These are phyloP conservation scores for Drosophila meridionalis DNA, from an alignment of 2,888 invertebrate genomes.

Conservation along the genomic window DNA sequence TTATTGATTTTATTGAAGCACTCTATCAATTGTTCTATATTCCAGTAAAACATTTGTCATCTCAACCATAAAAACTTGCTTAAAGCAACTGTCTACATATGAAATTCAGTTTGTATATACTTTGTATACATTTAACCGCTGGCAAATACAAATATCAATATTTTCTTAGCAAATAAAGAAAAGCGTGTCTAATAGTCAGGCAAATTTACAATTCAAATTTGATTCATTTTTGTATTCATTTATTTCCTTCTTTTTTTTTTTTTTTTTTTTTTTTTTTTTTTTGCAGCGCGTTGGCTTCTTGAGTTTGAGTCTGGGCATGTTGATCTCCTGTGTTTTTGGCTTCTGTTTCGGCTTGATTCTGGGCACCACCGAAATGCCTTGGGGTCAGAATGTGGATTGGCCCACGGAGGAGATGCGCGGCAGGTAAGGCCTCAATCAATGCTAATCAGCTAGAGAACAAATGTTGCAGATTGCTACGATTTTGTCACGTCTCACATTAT, in stretches of 20 bases:
- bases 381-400: constrained; percentile 90
- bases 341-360: constrained; percentile 91
- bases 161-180: neutral
- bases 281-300: constrained; percentile 89
- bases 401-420: constrained; percentile 93
- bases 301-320: constrained; percentile 89
- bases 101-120: constrained; percentile 3
- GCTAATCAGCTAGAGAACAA: constrained; percentile 56
- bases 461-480: constrained; percentile 39
- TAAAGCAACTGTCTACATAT: constrained; percentile 13
- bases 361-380: constrained; percentile 90
- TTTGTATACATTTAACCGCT: neutral
- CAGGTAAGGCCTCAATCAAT: constrained; percentile 85
- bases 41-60: neutral
- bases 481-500: constrained; percentile 44
- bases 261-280: constrained; percentile 26
- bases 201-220: neutral
- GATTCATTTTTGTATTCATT: neutral
- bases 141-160: constrained; percentile 2
- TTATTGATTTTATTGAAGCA: neutral
- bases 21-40: neutral
- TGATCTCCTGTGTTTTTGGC: constrained; percentile 91
- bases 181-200: neutral
- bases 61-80: too few species aligned
- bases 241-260: constrained; percentile 25